A percentile compares a stretch with the other conserved stretches of the same genome.
Conservation (phyloP, 1,140 invertebrate genomes). For the Drosophila orena region DNA sequence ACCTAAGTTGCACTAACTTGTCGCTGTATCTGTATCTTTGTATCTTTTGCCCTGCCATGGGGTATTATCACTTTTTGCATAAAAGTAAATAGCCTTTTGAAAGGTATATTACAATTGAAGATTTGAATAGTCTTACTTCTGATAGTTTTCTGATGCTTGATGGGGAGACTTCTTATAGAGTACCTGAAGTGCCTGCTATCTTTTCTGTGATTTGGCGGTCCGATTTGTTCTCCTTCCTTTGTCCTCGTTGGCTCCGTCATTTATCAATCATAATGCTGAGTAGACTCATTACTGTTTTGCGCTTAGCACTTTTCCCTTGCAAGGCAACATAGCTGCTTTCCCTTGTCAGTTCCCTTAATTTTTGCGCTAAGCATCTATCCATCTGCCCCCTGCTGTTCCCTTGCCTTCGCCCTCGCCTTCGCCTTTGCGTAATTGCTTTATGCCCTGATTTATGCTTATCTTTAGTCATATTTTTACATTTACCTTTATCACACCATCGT, state of each 20-base stretch:
- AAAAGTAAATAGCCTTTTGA: too few species aligned
- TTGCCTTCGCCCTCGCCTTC: background rate
- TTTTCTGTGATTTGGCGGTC: slow-evolving; percentile 6
- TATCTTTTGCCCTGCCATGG: background rate
- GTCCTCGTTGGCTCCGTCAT: slow-evolving; percentile 28
- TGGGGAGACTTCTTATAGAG: background rate
- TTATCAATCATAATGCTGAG: slow-evolving; percentile 81
- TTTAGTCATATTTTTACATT: slow-evolving; percentile 79
- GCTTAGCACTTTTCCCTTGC: slow-evolving; percentile 45
- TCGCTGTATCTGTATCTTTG: slow-evolving; percentile 11
- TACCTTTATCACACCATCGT: slow-evolving; percentile 65
- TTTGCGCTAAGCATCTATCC: slow-evolving; percentile 28
- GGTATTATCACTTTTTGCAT: background rate
- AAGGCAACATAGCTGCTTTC: slow-evolving; percentile 1
- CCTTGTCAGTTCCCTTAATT: slow-evolving; percentile 8
- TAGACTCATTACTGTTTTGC: slow-evolving; percentile 69
- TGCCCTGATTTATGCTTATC: slow-evolving; percentile 78
- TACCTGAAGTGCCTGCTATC: background rate
- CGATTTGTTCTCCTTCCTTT: slow-evolving; percentile 16
- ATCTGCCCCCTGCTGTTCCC: slow-evolving; percentile 17
- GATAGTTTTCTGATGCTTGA: too few species aligned
- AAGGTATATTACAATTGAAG: background rate
- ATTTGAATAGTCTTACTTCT: too few species aligned
- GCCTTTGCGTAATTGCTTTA: slow-evolving; percentile 71
- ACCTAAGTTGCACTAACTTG: slow-evolving; percentile 32